phyloP scores from a whole-genome alignment of 2,888 invertebrate genomes.

The Phengaris alcon region DNA sequence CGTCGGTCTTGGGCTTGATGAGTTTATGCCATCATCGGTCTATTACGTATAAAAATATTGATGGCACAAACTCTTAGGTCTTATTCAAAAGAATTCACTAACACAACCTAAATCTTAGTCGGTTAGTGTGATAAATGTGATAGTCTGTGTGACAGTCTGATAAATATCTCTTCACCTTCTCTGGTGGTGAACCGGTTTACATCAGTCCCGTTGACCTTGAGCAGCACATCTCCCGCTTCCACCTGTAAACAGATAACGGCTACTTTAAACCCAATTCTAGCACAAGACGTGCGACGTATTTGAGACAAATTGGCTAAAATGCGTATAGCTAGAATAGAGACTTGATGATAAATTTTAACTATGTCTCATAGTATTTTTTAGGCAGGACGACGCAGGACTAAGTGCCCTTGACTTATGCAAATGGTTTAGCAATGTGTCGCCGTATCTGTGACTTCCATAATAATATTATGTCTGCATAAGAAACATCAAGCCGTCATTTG shows the following conservation, averaged over 20 bases:
- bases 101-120: not conserved
- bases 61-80: no score
- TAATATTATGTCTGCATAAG: not conserved
- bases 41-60: no score
- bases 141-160: slow-evolving; percentile 58
- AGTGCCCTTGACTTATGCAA: no score
- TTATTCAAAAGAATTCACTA: no score
- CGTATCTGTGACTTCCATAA: not conserved
- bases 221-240: slow-evolving; percentile 95
- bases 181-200: slow-evolving; percentile 95
- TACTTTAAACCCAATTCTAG: slow-evolving; percentile 27
- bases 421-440: not conserved
- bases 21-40: no score
- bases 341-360: not conserved
- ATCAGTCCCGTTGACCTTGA: slow-evolving; percentile 95
- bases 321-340: not conserved
- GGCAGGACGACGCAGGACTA: no score
- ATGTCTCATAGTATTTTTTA: no score
- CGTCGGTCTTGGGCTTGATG: not conserved
- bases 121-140: slow-evolving; percentile 51
- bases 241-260: slow-evolving; percentile 82
- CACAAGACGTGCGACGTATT: not conserved
- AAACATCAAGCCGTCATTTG: no score
- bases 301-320: slow-evolving; percentile 12
- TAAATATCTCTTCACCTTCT: slow-evolving; percentile 86